phyloP scores from a whole-genome alignment of 2,888 invertebrate genomes.

The Aspidiotus rigidus region DNA sequence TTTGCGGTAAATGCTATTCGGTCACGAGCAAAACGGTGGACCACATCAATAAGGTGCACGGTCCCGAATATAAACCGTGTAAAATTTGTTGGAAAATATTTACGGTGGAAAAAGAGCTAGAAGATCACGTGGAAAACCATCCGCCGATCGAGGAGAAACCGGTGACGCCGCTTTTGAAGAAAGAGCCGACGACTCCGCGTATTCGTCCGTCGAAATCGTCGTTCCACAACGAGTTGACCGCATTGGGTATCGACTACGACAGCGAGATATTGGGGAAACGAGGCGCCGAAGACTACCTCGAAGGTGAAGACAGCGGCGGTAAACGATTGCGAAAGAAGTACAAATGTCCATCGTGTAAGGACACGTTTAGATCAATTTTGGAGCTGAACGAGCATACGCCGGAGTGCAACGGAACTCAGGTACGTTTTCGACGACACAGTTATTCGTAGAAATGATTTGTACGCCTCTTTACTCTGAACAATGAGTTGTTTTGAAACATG shows the following conservation, averaged over 20 bases:
- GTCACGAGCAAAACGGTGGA: constrained; percentile 53
- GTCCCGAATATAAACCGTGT: constrained; percentile 50
- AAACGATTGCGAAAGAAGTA: constrained; percentile 36
- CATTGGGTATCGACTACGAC: constrained; percentile 6
- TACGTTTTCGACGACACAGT: background rate
- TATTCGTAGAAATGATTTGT: too few relatives aligned
- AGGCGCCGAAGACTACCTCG: constrained; percentile 1
- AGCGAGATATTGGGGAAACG: background rate
- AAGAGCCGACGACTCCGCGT: constrained; percentile 4
- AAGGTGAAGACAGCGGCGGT: background rate
- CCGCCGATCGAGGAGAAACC: constrained; percentile 35
- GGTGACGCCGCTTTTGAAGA: constrained; percentile 13
- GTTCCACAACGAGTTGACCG: constrained; percentile 7
- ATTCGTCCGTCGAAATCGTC: background rate
- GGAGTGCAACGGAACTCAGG: background rate
- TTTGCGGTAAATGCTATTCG: constrained; percentile 53
- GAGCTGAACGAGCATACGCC: constrained; percentile 37
- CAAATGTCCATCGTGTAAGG: constrained; percentile 36
- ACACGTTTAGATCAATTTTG: constrained; percentile 35
- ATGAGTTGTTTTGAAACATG: too few relatives aligned
- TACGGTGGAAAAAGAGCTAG: constrained; percentile 47
- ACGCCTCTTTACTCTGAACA: too few relatives aligned
- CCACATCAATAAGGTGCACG: constrained; percentile 52
- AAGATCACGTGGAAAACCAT: constrained; percentile 45
- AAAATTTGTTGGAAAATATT: constrained; percentile 53